A percentile compares a stretch with the other conserved stretches of the same genome.
Evolutionary conservation across 2,113 vertebrate genomes (phyloP).

Genomic region (Syrmaticus mikado): DNA sequence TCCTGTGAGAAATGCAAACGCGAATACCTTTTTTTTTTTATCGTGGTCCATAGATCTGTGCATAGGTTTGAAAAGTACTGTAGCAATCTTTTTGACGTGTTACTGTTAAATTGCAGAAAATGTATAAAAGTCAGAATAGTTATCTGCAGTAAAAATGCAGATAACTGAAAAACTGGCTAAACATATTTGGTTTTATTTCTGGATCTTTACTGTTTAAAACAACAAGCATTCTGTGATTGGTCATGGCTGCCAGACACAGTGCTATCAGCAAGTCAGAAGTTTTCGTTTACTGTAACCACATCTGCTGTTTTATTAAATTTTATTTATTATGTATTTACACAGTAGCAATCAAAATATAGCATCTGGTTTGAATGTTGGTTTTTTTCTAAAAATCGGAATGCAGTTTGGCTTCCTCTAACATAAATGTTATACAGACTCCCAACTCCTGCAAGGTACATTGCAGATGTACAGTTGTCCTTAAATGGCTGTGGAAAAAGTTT

Average conservation of each 20-base stretch:
- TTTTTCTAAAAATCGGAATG: not conserved
- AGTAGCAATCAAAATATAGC: not conserved
- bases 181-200: not conserved
- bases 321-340: conserved; percentile 9
- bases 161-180: not conserved
- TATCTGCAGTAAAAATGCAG: not conserved
- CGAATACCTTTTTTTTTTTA: not conserved
- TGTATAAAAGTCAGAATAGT: not conserved
- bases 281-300: not conserved
- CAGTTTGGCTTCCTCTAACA: not conserved
- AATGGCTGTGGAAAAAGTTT: not conserved
- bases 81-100: not conserved
- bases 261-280: not conserved
- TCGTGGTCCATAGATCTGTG: not conserved
- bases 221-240: not conserved
- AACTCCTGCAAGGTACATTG: not conserved
- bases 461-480: not conserved
- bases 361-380: not conserved
- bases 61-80: not conserved
- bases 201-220: not conserved
- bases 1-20: not conserved
- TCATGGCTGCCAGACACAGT: not conserved
- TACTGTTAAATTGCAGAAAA: not conserved
- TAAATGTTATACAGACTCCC: not conserved
- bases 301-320: not conserved